phyloP scores from a whole-genome alignment of 2,888 invertebrate genomes.

The Epinotia nisella region DNA sequence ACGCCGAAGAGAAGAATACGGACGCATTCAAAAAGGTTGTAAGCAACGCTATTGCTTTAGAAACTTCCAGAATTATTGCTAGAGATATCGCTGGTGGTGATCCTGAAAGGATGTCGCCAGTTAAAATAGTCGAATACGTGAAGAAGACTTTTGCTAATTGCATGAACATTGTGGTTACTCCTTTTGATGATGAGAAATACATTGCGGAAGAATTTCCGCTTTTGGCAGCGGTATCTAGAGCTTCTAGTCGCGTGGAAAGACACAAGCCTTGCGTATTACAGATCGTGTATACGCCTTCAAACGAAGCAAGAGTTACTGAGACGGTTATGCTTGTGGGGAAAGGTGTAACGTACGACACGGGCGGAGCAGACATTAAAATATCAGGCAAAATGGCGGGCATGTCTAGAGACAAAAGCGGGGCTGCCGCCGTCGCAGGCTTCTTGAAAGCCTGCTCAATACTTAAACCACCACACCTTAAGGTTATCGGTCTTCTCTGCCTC shows the following conservation, averaged over 20 bases:
- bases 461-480: constrained; percentile 90
- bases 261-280: constrained; percentile 86
- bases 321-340: constrained; percentile 94
- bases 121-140: constrained; percentile 91
- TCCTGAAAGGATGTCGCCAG: constrained; percentile 95
- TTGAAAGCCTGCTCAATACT: constrained; percentile 89
- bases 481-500: constrained; percentile 91
- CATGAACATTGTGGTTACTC: constrained; percentile 86
- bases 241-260: constrained; percentile 87
- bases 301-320: constrained; percentile 80
- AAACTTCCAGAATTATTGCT: constrained; percentile 86
- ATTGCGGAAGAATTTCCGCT: constrained; percentile 91
- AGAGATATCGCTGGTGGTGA: constrained; percentile 89
- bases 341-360: constrained; percentile 93
- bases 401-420: constrained; percentile 95
- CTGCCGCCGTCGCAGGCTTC: constrained; percentile 95
- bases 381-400: constrained; percentile 91
- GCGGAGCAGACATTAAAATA: constrained; percentile 90
- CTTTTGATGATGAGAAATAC: constrained; percentile 85
- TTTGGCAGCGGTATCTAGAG: constrained; percentile 89
- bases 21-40: constrained; percentile 84
- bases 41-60: constrained; percentile 86
- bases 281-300: constrained; percentile 87
- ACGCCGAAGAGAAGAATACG: constrained; percentile 82
- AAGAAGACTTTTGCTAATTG: constrained; percentile 84